Percentiles rank a stretch among this genome's conserved stretches.
These are phyloP conservation scores for Pangasius macronema DNA, from an alignment of 2,797 vertebrate genomes.

Conservation along the genomic window DNA sequence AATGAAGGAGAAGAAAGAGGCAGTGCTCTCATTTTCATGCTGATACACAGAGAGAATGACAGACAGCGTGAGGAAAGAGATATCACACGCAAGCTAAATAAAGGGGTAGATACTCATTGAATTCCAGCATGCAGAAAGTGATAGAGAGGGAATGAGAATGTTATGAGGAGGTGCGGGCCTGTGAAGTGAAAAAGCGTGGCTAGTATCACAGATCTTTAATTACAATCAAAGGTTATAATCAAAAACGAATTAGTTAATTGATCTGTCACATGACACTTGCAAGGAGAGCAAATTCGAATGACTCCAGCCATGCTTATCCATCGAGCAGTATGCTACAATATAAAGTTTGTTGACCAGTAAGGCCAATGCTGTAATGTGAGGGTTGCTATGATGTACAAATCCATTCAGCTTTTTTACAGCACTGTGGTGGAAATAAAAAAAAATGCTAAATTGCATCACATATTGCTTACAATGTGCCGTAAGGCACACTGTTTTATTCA, in stretches of 20 bases:
- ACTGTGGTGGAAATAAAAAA: slow-evolving; percentile 4
- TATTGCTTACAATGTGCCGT: slow-evolving; percentile 19
- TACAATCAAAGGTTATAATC: slow-evolving; percentile 65
- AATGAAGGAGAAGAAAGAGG: slow-evolving; percentile 46
- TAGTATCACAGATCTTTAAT: slow-evolving; percentile 59
- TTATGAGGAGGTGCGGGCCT: slow-evolving; percentile 22
- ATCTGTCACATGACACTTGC: slow-evolving; percentile 62
- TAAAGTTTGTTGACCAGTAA: slow-evolving; percentile 58
- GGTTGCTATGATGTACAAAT: slow-evolving; percentile 53
- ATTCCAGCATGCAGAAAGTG: slow-evolving; percentile 37
- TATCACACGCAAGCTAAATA: slow-evolving; percentile 48
- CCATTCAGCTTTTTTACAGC: slow-evolving; percentile 35
- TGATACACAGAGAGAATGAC: slow-evolving; percentile 47
- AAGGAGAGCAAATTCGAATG: slow-evolving; percentile 57
- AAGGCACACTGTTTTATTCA: slow-evolving; percentile 40
- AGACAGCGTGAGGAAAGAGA: slow-evolving; percentile 22
- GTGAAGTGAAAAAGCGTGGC: slow-evolving; percentile 44
- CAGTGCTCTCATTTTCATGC: slow-evolving; percentile 52
- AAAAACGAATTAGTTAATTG: slow-evolving; percentile 68
- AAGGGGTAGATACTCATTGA: slow-evolving; percentile 43
- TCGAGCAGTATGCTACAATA: slow-evolving; percentile 57
- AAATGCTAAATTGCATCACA: slow-evolving; percentile 26
- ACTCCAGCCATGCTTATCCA: slow-evolving; percentile 48
- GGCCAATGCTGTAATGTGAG: slow-evolving; percentile 59
- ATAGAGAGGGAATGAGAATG: slow-evolving; percentile 31